Percentiles rank a stretch among this genome's conserved stretches.
These are phyloP conservation scores for Ethmia dodecea DNA, from an alignment of 2,888 invertebrate genomes.

Conservation along the genomic window DNA sequence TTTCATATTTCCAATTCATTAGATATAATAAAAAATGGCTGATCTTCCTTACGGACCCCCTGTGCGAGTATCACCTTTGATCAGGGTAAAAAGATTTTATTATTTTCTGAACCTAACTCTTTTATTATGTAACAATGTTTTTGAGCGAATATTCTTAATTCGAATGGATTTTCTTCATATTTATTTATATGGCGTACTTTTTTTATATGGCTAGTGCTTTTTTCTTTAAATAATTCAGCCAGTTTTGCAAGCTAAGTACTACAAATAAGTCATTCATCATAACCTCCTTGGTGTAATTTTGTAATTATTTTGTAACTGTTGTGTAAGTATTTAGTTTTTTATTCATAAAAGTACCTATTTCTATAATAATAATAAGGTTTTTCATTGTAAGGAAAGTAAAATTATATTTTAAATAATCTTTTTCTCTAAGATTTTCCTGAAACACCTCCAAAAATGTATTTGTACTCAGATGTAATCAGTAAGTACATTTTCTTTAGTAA, in stretches of 20 bases:
- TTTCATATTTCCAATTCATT: slow-evolving; percentile 25
- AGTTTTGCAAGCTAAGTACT: slow-evolving; percentile 3
- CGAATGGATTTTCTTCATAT: slow-evolving; percentile 10
- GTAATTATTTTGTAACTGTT: not conserved
- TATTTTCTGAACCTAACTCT: slow-evolving; percentile 13
- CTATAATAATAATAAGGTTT: too few relatives aligned
- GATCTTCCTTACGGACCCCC: slow-evolving; percentile 79
- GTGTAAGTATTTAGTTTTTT: not conserved
- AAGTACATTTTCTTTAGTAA: too few relatives aligned
- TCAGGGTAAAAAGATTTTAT: slow-evolving; percentile 80
- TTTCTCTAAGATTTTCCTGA: too few relatives aligned
- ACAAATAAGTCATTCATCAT: slow-evolving; percentile 2
- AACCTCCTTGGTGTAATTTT: slow-evolving; percentile 4
- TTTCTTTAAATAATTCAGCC: slow-evolving; percentile 1
- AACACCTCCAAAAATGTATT: too few relatives aligned
- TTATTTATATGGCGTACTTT: too few relatives aligned
- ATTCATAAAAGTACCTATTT: too few relatives aligned
- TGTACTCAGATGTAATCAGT: too few relatives aligned
- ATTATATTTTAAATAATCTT: too few relatives aligned
- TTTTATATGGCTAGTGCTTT: too few relatives aligned
- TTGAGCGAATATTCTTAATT: slow-evolving; percentile 27
- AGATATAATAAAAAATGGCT: slow-evolving; percentile 48
- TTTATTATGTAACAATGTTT: slow-evolving; percentile 55
- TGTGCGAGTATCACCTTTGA: slow-evolving; percentile 88
- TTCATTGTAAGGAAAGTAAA: too few relatives aligned